A percentile compares a stretch with the other conserved stretches of the same genome.
These are phyloP conservation scores for Neomonachus schauinslandi DNA, from an alignment of 2,113 vertebrate genomes.

Conservation along the genomic window DNA sequence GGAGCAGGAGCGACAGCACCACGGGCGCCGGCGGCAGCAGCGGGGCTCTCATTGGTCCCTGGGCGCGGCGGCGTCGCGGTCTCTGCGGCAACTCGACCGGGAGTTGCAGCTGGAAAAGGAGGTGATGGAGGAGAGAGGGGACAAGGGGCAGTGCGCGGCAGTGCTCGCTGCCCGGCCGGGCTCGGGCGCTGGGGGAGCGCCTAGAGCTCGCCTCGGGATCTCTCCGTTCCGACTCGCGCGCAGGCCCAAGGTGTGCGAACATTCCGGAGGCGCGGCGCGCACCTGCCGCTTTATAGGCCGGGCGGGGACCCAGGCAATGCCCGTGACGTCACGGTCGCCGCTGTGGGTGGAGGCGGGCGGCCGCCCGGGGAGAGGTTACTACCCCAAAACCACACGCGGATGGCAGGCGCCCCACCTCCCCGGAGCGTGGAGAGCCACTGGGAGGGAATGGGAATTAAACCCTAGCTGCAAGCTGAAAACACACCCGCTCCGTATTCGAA, in stretches of 20 bases:
- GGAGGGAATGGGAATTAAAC: not conserved
- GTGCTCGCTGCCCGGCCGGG: not conserved
- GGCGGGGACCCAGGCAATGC: not conserved
- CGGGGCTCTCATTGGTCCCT: slow-evolving; percentile 73
- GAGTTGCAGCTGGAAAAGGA: not conserved
- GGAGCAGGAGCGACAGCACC: slow-evolving; percentile 61
- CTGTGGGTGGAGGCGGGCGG: slow-evolving; percentile 35
- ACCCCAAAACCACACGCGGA: not conserved
- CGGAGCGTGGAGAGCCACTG: rapidly evolving
- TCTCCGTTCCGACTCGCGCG: not conserved
- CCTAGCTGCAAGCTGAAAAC: not conserved
- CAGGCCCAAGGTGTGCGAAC: not conserved
- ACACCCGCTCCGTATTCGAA: rapidly evolving
- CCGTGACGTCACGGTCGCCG: slow-evolving; percentile 54
- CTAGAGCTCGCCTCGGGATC: not conserved
- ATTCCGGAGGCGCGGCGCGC: not conserved
- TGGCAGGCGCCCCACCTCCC: not conserved
- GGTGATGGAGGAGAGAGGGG: rapidly evolving
- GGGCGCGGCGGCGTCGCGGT: not conserved
- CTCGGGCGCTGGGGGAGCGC: not conserved
- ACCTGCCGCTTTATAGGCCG: slow-evolving; percentile 74
- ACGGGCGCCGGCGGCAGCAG: slow-evolving; percentile 35
- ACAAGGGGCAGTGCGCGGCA: rapidly evolving
- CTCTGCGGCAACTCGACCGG: not conserved
- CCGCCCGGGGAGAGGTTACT: not conserved